Percentiles rank a stretch among this genome's conserved stretches.
phyloP scores from a whole-genome alignment of 2,888 invertebrate species.

The Polymixis lichenea region DNA sequence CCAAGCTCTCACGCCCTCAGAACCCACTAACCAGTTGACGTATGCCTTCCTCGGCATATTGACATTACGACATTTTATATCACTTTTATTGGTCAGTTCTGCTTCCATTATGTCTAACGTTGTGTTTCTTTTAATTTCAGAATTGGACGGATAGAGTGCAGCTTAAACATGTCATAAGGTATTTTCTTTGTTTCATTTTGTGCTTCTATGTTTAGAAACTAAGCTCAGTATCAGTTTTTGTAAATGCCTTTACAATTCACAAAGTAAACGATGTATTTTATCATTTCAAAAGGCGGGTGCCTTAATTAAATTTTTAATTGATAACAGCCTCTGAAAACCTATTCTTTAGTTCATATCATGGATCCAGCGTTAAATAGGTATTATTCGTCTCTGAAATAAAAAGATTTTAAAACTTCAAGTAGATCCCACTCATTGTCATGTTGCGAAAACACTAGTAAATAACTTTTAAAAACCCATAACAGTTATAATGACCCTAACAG shows the following conservation, averaged over 20 bases:
- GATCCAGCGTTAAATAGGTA: background rate
- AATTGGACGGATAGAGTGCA: conserved; percentile 64
- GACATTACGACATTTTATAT: conserved; percentile 78
- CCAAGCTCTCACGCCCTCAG: conserved; percentile 73
- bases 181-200: conserved; percentile 32
- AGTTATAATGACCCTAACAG: conserved; percentile 49
- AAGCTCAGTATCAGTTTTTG: background rate
- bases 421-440: conserved; percentile 12
- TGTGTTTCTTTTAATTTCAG: conserved; percentile 74
- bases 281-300: background rate
- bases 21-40: conserved; percentile 77
- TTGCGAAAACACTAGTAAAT: conserved; percentile 29
- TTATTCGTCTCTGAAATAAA: background rate
- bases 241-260: background rate
- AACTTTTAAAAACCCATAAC: conserved; percentile 42
- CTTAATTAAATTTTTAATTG: too few species aligned
- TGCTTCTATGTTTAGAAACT: background rate
- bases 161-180: conserved; percentile 83
- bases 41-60: conserved; percentile 80
- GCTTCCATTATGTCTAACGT: conserved; percentile 53
- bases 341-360: background rate
- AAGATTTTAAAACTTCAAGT: background rate
- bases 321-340: background rate
- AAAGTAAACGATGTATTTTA: conserved; percentile 2
- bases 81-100: conserved; percentile 73